Conservation (phyloP, 2,113 vertebrate species). For the Cairina moschata region DNA sequence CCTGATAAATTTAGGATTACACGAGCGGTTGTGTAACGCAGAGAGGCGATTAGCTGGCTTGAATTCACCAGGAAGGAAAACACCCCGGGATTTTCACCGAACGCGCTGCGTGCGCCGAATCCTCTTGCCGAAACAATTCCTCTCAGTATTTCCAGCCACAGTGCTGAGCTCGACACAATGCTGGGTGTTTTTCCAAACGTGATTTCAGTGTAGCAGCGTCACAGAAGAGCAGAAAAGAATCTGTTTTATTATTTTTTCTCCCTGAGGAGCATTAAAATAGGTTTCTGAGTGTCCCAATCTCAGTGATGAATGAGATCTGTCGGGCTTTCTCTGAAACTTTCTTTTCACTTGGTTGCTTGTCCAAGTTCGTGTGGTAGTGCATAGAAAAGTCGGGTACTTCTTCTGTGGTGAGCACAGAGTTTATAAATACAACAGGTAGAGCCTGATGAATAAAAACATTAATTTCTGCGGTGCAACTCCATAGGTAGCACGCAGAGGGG, state of each 20-base stretch:
- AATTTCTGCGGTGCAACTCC: accelerated
- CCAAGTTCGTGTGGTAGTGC: neutral
- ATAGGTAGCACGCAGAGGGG: neutral
- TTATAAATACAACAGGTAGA: neutral
- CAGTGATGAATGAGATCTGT: neutral
- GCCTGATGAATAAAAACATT: neutral
- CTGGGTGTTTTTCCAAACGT: neutral
- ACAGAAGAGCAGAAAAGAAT: neutral
- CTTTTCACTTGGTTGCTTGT: accelerated
- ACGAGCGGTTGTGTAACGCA: neutral
- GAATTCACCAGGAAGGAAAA: neutral
- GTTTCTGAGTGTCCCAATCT: neutral
- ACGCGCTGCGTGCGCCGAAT: accelerated
- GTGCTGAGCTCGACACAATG: neutral
- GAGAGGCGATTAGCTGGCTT: neutral
- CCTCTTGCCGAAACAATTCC: neutral
- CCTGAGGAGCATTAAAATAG: neutral
- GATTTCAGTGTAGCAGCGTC: neutral
- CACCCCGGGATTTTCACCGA: neutral
- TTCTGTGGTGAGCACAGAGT: neutral
- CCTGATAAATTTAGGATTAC: slow-evolving; percentile 4
- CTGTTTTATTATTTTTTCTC: neutral
- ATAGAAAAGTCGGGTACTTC: neutral
- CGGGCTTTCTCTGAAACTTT: neutral
- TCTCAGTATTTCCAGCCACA: neutral